Conservation (phyloP, 2,113 vertebrate species). For the Osmerus eperlanus region DNA sequence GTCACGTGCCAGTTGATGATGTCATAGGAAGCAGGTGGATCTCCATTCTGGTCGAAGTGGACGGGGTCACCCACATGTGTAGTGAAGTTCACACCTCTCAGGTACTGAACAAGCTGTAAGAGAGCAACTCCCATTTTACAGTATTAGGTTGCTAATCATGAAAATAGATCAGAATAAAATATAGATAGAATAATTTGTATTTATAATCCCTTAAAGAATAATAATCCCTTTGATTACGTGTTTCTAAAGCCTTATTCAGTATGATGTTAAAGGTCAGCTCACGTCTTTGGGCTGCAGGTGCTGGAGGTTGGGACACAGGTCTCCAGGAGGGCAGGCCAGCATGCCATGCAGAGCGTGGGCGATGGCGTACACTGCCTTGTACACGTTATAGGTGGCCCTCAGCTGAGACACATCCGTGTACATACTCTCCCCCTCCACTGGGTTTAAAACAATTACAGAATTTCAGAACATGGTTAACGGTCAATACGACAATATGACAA, state of each 20-base stretch:
- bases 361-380: conserved; percentile 61
- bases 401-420: conserved; percentile 56
- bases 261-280: background rate
- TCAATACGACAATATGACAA: too few species aligned
- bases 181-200: too few species aligned
- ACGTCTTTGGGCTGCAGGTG: conserved; percentile 51
- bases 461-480: background rate
- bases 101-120: conserved; percentile 52
- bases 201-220: too few species aligned
- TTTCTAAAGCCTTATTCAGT: background rate
- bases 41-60: conserved; percentile 58
- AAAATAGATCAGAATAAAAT: background rate
- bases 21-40: conserved; percentile 58
- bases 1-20: conserved; percentile 62
- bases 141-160: background rate
- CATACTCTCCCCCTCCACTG: conserved; percentile 23
- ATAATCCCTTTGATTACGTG: too few species aligned
- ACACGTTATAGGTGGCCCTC: conserved; percentile 57
- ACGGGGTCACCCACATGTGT: conserved; percentile 50
- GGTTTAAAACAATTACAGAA: background rate
- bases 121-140: background rate
- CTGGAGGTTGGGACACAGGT: conserved; percentile 39
- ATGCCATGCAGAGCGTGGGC: conserved; percentile 60
- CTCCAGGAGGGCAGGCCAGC: conserved; percentile 39
- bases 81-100: conserved; percentile 54